phyloP scores from a whole-genome alignment of 2,797 vertebrate species.

The Hemitrygon akajei region DNA sequence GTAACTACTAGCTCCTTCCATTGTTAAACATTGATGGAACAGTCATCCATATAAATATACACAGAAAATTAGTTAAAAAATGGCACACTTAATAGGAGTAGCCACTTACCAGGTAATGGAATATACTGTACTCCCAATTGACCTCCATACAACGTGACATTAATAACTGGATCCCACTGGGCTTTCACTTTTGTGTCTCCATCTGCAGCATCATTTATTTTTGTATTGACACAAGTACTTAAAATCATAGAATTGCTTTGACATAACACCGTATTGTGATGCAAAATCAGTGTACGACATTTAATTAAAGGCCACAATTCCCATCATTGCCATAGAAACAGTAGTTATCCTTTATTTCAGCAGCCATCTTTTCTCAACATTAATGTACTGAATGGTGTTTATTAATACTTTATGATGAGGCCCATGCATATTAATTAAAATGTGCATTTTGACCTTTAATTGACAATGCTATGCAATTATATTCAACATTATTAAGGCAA shows the following conservation, averaged over 20 bases:
- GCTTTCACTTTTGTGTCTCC: conserved; percentile 12
- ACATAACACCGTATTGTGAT: conserved; percentile 29
- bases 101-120: conserved; percentile 33
- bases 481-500: conserved; percentile 36
- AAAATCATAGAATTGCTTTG: conserved; percentile 30
- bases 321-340: conserved; percentile 35
- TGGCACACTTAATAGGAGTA: conserved; percentile 30
- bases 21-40: neutral
- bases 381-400: conserved; percentile 37
- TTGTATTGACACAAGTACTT: conserved; percentile 37
- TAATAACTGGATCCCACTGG: conserved; percentile 29
- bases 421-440: conserved; percentile 38
- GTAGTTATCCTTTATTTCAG: conserved; percentile 26
- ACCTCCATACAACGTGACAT: conserved; percentile 14
- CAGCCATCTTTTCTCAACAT: conserved; percentile 25
- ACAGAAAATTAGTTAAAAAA: neutral
- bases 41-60: neutral
- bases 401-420: conserved; percentile 38
- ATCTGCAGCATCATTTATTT: conserved; percentile 31
- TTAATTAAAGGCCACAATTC: conserved; percentile 37
- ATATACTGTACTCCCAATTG: conserved; percentile 5
- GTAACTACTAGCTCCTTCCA: neutral
- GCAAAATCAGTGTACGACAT: conserved; percentile 32
- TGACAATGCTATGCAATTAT: conserved; percentile 36
- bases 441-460: conserved; percentile 36